A percentile compares a stretch with the other conserved stretches of the same genome.
phyloP scores from a whole-genome alignment of 1,140 invertebrate genomes.

The Neuroterus valhalla region DNA sequence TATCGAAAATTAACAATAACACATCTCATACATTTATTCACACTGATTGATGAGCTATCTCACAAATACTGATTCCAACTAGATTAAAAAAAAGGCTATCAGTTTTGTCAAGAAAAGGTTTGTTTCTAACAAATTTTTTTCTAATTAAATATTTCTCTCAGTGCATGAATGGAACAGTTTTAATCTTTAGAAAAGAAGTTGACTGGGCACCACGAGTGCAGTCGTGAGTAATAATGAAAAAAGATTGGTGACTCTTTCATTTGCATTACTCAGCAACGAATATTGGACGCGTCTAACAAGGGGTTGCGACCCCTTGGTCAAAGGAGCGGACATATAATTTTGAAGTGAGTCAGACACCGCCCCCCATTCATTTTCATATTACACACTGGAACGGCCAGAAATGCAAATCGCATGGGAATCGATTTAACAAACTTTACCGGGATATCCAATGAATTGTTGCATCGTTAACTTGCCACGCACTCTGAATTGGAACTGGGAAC shows the following conservation, averaged over 20 bases:
- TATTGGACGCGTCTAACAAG: conserved; percentile 18
- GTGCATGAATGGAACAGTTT: too few species aligned
- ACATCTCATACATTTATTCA: too few species aligned
- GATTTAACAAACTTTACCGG: conserved; percentile 7
- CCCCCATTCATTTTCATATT: conserved; percentile 23
- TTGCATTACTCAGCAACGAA: conserved; percentile 49
- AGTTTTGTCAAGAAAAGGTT: too few species aligned
- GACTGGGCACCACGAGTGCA: too few species aligned
- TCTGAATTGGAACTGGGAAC: background rate
- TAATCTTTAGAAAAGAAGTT: too few species aligned
- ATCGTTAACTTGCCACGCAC: conserved; percentile 24
- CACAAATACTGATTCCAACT: too few species aligned
- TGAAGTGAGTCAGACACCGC: conserved; percentile 56
- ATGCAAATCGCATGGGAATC: conserved; percentile 17
- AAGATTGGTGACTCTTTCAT: conserved; percentile 48
- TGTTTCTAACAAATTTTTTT: too few species aligned
- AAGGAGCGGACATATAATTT: conserved; percentile 54
- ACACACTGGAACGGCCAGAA: conserved; percentile 10
- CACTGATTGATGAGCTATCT: too few species aligned
- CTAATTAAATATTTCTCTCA: too few species aligned
- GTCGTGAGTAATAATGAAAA: too few species aligned
- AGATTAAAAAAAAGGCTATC: too few species aligned
- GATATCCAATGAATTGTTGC: conserved; percentile 11
- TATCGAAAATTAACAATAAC: too few species aligned
- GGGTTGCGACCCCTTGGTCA: conserved; percentile 38